Evolutionary conservation across 2,888 invertebrate genomes (phyloP), one percentile per base, ranked within the genome.

Genomic region (Perizoma affinitatum): DNA sequence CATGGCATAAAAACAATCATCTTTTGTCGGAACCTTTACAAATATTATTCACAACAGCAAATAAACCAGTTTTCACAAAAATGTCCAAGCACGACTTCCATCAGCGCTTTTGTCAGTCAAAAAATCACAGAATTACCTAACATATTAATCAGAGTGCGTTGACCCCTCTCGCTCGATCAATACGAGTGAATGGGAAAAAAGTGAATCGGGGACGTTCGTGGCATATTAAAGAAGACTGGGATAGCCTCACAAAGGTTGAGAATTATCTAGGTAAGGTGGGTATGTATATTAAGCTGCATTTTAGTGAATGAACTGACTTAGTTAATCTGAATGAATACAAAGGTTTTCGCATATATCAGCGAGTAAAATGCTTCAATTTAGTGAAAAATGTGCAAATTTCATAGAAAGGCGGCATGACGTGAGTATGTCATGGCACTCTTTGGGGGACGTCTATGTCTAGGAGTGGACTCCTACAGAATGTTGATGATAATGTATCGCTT

Each of bases 111-210:
- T 64, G 66, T 65, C 61, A 54, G 62, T 63, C 53, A 35, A 54
- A 70, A n/a, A 67, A 69, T 67, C 57, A 63, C 65, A 53, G 63
- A 60, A 66, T 65, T 67, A 65, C 54, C 45, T 54, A 67, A 66
- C 65, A 52, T 61, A 66, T 63, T 64, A 58, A 59, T 43, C 45
- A 50, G 48, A 46, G 69, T 50, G 47, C 69, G 52, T 43, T 62
- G 64, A 69, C 57, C 67, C 49, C 54, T 43, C 35, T 40, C 52
- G 54, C 60, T 56, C 61, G 63, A 57, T 67, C 68, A 54, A 69
- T 69, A 69, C 61, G 61, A 63, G 57, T 54, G 62, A 58, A 54
- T 52, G 58, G 22, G 59, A 46, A 58, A 54, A 57, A 63, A 62
- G 51, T 55, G 58, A 55, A 55, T 60, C 48, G 54, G 41, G 62